Conservation (phyloP, 2,888 invertebrate genomes). For the Aphodius granarius region DNA sequence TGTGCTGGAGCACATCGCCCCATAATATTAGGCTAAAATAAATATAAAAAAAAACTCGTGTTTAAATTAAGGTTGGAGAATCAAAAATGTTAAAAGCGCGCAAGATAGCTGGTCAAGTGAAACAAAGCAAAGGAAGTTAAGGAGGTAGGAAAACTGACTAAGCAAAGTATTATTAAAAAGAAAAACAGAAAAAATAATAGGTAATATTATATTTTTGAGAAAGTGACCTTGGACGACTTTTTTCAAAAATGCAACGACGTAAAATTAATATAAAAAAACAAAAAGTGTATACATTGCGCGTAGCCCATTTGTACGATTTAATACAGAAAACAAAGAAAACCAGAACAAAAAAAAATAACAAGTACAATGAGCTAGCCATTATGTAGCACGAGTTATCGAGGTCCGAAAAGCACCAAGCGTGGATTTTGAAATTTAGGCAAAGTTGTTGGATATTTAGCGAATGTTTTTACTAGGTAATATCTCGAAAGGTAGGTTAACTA, state of each 20-base stretch:
- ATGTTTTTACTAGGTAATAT: conserved; percentile 4
- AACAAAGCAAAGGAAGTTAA: conserved; percentile 33
- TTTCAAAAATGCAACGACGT: conserved; percentile 46
- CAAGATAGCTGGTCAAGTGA: conserved; percentile 12
- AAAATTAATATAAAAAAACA: conserved; percentile 4
- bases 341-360: conserved; percentile 5
- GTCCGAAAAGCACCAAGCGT: not conserved
- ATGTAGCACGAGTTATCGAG: conserved; percentile 1
- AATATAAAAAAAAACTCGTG: conserved; percentile 42
- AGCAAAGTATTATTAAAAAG: conserved; percentile 44
- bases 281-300: not conserved
- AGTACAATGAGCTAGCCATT: not conserved
- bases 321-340: not conserved
- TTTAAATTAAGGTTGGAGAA: conserved; percentile 29
- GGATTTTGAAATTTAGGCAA: conserved; percentile 1
- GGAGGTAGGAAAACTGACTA: conserved; percentile 39
- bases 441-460: conserved; percentile 5
- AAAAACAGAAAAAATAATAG: conserved; percentile 35
- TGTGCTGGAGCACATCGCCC: conserved; percentile 54
- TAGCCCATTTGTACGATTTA: not conserved
- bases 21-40: conserved; percentile 50
- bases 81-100: conserved; percentile 18
- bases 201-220: conserved; percentile 53
- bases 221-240: conserved; percentile 55
- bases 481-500: not conserved